Evolutionary conservation across 2,797 vertebrate species (phyloP), one percentile per base, ranked within the genome.

Genomic region (Sibirionetta formosa): DNA sequence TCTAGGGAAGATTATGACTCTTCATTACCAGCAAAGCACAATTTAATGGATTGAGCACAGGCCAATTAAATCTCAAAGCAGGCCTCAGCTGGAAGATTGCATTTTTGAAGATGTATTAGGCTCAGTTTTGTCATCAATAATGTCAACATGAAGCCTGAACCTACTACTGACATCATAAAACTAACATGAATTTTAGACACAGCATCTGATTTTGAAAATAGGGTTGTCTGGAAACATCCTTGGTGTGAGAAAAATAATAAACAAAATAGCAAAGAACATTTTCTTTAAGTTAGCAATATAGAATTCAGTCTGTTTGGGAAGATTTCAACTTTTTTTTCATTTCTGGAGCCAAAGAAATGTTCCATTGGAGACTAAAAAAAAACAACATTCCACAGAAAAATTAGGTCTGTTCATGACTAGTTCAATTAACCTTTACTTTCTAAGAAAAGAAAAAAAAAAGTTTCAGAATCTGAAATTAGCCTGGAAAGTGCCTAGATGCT

Each of bases 331-430:
- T 36, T 38, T 36, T 63, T 33, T 18, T n/a, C 5, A 14, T 33
- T 76, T 53, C 9, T 70, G 36, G 27, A 64, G 36, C 5, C 5
- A n/a, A 20, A 33, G 6, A 65, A 29, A 44, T 58, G 7, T 51
- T 83, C 12, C 16, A 23, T 15, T 14, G 18, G n/a, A 81, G 1
- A 4, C 24, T 46, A 73, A 91, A 53, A 38, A 4, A 0, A 0
- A 0, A 0, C 24, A 71, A 1, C 7, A 2, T 51, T 60, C 50
- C 58, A 5, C 11, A 51, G 56, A 19, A 69, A 79, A 44, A 60
- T n/a, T 31, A 65, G 48, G 12, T 11, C 12, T 56, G 24, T 54
- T 82, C n/a, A 46, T 35, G 8, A 29, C 63, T 35, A 40, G 18
- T 44, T 73, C 36, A 57, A 14, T 35, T 66, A 61, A 27, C 35